A percentile compares a stretch with the other conserved stretches of the same genome.
Conservation (phyloP, 2,797 vertebrate species). For the Argentina silus region DNA sequence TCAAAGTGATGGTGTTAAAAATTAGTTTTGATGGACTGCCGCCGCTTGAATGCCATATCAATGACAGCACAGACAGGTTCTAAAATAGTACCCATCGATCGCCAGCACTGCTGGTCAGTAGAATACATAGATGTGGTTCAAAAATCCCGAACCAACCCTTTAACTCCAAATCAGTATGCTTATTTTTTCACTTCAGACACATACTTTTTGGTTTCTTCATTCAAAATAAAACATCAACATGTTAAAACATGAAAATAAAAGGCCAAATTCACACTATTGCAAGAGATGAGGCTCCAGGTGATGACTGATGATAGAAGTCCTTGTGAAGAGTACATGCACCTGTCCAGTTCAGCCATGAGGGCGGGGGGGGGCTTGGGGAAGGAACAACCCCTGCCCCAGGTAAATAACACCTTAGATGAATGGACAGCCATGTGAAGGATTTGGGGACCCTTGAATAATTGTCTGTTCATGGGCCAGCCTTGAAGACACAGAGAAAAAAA, state of each 20-base stretch:
- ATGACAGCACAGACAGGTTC: no score
- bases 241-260: no score
- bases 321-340: conserved; percentile 41
- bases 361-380: conserved; percentile 35
- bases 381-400: conserved; percentile 38
- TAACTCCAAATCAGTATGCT: conserved; percentile 82
- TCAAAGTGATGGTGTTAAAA: no score
- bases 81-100: no score
- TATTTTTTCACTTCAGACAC: conserved; percentile 72
- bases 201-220: conserved; percentile 84
- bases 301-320: conserved; percentile 31
- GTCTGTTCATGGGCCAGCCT: conserved; percentile 87
- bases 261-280: no score
- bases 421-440: conserved; percentile 58
- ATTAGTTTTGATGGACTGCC: no score
- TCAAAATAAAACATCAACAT: no score
- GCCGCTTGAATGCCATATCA: no score
- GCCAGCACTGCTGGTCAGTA: no score
- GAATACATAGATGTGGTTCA: no score
- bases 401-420: conserved; percentile 52
- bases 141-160: conserved; percentile 1
- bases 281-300: no score
- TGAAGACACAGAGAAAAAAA: conserved; percentile 82
- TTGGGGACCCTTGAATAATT: conserved; percentile 74
- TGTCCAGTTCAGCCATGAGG: conserved; percentile 42